Conservation (phyloP, 2,888 invertebrate genomes). For the Cacoxenus indagator region DNA sequence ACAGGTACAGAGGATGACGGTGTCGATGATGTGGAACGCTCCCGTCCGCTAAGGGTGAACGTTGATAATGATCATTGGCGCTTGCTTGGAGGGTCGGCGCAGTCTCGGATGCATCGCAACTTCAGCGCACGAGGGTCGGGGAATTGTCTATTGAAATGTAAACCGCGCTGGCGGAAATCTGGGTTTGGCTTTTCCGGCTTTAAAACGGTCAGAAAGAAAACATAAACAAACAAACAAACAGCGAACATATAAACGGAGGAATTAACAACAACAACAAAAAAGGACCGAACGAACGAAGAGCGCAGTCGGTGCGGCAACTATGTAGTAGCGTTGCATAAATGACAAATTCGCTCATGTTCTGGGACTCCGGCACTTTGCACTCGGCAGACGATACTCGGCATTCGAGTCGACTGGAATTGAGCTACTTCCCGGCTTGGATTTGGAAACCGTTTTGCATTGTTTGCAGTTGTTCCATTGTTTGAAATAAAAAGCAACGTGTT, state of each 20-base stretch:
- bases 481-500: constrained; percentile 46
- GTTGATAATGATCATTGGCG: constrained; percentile 34
- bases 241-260: constrained; percentile 45
- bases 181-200: constrained; percentile 66
- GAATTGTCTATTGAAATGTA: constrained; percentile 62
- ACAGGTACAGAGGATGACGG: neutral
- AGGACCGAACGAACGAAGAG: neutral
- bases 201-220: constrained; percentile 38
- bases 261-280: constrained; percentile 48
- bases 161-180: constrained; percentile 56
- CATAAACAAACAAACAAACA: constrained; percentile 42
- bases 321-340: too few species aligned
- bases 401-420: neutral
- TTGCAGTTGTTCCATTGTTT: constrained; percentile 55
- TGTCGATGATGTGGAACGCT: neutral
- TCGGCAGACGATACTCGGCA: constrained; percentile 7
- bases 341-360: too few species aligned
- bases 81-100: neutral
- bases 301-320: neutral
- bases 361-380: too few species aligned
- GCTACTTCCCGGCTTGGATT: neutral
- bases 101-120: neutral
- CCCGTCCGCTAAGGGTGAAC: constrained; percentile 28
- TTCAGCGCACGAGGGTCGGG: constrained; percentile 36
- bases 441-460: constrained; percentile 44